phyloP scores from a whole-genome alignment of 2,113 vertebrate species.

The Melanerpes formicivorus region DNA sequence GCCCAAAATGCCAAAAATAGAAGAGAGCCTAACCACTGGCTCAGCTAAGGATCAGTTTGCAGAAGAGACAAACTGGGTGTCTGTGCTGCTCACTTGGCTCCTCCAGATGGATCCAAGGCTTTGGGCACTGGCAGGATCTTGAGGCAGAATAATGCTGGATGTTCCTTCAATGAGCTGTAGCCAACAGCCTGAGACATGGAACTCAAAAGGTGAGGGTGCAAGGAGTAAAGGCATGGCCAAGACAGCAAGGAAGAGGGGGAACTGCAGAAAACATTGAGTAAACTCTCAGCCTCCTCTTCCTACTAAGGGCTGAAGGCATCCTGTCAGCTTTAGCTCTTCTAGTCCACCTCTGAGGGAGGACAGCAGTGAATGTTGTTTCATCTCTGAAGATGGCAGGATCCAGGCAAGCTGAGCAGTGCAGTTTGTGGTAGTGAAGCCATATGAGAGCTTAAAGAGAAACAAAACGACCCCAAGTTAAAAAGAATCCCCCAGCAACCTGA shows the following conservation, averaged over 20 bases:
- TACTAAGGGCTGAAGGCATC: not conserved
- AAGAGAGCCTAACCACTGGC: not conserved
- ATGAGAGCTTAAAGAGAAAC: not conserved
- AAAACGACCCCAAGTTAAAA: not conserved
- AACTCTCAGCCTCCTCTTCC: not conserved
- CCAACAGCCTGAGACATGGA: not conserved
- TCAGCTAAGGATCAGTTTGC: not conserved
- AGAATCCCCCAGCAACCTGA: not conserved
- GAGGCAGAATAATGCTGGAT: not conserved
- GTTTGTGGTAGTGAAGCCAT: not conserved
- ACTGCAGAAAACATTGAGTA: not conserved
- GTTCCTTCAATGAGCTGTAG: not conserved
- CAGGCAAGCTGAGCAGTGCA: not conserved
- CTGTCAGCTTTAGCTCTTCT: not conserved
- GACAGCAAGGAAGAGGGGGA: rapidly evolving
- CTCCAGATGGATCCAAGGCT: not conserved
- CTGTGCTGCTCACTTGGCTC: not conserved
- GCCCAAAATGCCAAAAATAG: not conserved
- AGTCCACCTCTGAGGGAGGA: not conserved
- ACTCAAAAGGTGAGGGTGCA: not conserved
- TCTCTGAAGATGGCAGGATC: not conserved
- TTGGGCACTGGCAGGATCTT: not conserved
- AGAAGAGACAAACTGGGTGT: not conserved
- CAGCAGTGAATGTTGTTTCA: not conserved
- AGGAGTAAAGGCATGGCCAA: not conserved